Conservation (phyloP, 2,113 vertebrate genomes). For the Ceyx margarethae region DNA sequence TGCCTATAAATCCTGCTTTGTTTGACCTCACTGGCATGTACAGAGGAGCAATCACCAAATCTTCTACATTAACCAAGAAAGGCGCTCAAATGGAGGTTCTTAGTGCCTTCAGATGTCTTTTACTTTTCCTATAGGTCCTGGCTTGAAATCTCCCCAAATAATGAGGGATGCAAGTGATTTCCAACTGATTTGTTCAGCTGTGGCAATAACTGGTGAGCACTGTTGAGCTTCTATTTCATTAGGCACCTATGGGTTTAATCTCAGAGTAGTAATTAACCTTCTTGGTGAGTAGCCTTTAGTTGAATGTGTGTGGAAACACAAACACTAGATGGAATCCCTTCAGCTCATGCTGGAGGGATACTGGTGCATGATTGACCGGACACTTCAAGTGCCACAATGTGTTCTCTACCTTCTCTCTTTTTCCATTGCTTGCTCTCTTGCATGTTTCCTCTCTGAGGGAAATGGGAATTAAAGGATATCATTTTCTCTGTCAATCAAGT, state of each 20-base stretch:
- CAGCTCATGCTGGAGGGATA: neutral
- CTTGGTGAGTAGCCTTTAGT: neutral
- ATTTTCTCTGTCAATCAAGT: conserved; percentile 2
- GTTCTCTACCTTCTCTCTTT: neutral
- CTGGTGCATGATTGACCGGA: neutral
- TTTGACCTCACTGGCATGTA: neutral
- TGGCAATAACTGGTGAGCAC: neutral
- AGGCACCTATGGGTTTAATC: neutral
- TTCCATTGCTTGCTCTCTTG: neutral
- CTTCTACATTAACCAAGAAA: neutral
- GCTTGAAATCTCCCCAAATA: neutral
- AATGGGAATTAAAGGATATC: neutral
- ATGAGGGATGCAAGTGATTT: neutral
- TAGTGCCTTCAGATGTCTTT: neutral
- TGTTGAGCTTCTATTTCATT: neutral
- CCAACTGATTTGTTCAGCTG: neutral
- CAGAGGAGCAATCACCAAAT: neutral
- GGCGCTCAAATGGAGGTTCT: neutral
- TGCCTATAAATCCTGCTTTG: neutral
- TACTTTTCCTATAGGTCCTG: neutral
- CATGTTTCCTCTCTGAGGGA: neutral
- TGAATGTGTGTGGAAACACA: neutral
- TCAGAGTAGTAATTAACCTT: neutral
- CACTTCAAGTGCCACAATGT: neutral
- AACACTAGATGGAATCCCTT: neutral